These are phyloP conservation scores for Corvus hawaiiensis DNA, from an alignment of 2,113 vertebrate genomes.

Conservation along the genomic window DNA sequence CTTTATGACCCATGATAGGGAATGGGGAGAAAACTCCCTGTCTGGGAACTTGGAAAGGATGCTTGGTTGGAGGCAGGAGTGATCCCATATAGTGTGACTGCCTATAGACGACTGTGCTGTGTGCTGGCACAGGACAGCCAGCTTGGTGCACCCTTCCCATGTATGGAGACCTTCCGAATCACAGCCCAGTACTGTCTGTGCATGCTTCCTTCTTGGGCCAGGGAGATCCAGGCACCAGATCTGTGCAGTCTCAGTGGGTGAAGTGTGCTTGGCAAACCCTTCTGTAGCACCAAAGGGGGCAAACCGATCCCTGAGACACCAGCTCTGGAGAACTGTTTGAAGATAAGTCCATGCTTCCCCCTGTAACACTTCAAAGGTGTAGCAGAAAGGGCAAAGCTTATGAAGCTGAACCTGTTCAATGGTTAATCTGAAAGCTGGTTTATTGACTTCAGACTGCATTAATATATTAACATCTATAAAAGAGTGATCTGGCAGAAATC, in stretches of 20 bases:
- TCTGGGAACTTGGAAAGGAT: neutral
- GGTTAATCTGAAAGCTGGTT: neutral
- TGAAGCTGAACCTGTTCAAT: neutral
- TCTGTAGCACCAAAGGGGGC: neutral
- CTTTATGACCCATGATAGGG: neutral
- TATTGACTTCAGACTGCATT: neutral
- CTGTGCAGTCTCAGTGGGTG: neutral
- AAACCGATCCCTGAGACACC: neutral
- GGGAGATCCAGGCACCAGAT: neutral
- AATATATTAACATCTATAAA: neutral
- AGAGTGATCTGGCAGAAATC: neutral
- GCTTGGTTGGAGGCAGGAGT: neutral
- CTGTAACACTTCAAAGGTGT: neutral
- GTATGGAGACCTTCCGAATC: fast-evolving
- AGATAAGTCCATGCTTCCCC: neutral
- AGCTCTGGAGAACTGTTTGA: neutral
- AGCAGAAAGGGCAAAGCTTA: neutral
- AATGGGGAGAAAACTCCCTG: neutral
- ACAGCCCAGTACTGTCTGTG: neutral
- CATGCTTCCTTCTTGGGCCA: neutral
- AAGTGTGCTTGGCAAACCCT: neutral
- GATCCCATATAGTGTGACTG: fast-evolving
- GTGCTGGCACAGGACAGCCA: neutral
- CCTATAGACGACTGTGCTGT: fast-evolving
- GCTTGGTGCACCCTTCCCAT: fast-evolving